Conservation (phyloP, 2,888 invertebrate species). For the Margaritifera margaritifera region DNA sequence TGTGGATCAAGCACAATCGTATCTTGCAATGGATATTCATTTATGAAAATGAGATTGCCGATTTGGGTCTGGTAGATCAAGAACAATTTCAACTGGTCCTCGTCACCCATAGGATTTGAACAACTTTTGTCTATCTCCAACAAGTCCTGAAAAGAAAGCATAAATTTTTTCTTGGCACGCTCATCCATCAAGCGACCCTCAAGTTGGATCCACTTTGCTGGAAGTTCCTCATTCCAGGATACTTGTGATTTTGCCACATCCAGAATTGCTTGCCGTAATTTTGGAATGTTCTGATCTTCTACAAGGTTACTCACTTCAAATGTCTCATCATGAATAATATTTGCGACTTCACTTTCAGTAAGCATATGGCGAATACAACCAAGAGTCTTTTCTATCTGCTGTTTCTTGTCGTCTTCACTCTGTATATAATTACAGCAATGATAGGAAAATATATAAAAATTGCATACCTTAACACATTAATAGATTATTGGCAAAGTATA, state of each 20-base stretch:
- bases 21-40: conserved; percentile 12
- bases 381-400: too few relatives aligned
- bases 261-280: conserved; percentile 12
- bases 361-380: too few relatives aligned
- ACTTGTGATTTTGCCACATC: conserved; percentile 16
- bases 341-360: too few relatives aligned
- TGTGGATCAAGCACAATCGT: conserved; percentile 29
- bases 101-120: conserved; percentile 20
- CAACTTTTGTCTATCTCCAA: conserved; percentile 14
- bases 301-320: too few relatives aligned
- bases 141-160: conserved; percentile 15
- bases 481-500: too few relatives aligned
- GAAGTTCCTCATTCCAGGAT: conserved; percentile 25
- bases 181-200: conserved; percentile 23
- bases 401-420: too few relatives aligned
- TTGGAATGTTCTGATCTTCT: conserved; percentile 14
- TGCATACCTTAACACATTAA: too few relatives aligned
- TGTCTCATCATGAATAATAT: too few relatives aligned
- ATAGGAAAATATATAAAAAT: too few relatives aligned
- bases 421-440: too few relatives aligned
- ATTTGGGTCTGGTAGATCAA: conserved; percentile 19
- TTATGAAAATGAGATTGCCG: conserved; percentile 21
- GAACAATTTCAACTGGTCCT: conserved; percentile 23
- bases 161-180: conserved; percentile 12
- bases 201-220: conserved; percentile 29